Conservation (phyloP, 2,797 vertebrate genomes). For the Tragelaphus eurycerus region DNA sequence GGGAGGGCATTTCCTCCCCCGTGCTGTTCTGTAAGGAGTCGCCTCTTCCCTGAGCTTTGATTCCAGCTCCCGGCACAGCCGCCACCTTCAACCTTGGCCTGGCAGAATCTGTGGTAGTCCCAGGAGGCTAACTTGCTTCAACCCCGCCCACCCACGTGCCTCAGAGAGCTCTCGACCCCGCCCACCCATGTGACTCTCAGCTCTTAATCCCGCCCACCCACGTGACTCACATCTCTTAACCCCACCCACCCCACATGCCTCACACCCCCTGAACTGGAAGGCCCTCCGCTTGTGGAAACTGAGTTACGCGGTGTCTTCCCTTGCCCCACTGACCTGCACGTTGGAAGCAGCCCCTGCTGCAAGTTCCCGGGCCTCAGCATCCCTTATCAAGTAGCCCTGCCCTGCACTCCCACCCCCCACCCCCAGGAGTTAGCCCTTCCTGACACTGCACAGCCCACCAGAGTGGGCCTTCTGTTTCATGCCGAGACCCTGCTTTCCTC, state of each 20-base stretch:
- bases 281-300: neutral
- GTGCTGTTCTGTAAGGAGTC: too few relatives aligned
- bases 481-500: neutral
- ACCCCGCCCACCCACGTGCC: neutral
- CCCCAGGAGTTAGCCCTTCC: neutral
- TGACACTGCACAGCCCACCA: neutral
- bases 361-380: too few relatives aligned
- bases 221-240: accelerated
- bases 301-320: accelerated
- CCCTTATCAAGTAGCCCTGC: too few relatives aligned
- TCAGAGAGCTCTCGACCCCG: neutral
- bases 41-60: neutral
- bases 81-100: neutral
- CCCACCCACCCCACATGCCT: neutral
- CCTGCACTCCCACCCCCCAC: neutral
- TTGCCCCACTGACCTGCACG: neutral
- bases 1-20: neutral
- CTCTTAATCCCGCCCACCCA: accelerated
- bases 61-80: neutral
- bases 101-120: neutral
- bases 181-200: neutral
- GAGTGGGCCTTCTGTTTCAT: neutral
- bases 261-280: neutral
- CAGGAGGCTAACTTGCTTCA: neutral
- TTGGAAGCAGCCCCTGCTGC: too few relatives aligned